These are phyloP conservation scores for Marcusenius ussheri DNA, from an alignment of 2,113 vertebrate species.

Conservation along the genomic window DNA sequence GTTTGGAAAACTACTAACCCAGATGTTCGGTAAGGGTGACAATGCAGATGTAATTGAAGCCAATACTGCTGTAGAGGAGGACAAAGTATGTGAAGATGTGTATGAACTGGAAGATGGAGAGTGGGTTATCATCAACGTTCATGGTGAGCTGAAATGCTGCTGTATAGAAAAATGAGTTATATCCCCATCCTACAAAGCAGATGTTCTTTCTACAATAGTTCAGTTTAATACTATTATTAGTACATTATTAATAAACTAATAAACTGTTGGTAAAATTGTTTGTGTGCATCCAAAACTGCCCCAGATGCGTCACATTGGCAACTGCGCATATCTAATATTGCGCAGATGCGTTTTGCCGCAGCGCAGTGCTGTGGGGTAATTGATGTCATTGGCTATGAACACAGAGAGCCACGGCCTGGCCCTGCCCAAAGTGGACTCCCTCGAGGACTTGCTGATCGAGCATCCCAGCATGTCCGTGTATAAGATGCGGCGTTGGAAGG, in stretches of 20 bases:
- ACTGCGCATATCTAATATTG: not conserved
- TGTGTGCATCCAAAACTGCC: not conserved
- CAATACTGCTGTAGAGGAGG: constrained; percentile 10
- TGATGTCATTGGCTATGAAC: not conserved
- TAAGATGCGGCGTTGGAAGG: constrained; percentile 39
- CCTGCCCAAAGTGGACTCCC: constrained; percentile 33
- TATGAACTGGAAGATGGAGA: constrained; percentile 59
- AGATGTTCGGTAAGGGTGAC: constrained; percentile 43
- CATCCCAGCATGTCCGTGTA: constrained; percentile 67
- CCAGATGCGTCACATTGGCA: not conserved
- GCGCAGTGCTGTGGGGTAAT: not conserved
- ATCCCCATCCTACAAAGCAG: not conserved
- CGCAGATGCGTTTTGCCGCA: not conserved
- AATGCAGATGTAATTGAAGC: constrained; percentile 18
- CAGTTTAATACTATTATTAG: not conserved
- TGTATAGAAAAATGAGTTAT: not conserved
- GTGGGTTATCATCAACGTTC: constrained; percentile 58
- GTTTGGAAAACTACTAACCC: constrained; percentile 55
- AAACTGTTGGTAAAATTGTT: not conserved
- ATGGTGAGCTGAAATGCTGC: constrained; percentile 42
- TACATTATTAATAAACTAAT: not conserved
- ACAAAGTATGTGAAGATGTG: constrained; percentile 35
- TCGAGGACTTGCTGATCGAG: constrained; percentile 63
- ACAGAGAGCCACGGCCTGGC: constrained; percentile 38
- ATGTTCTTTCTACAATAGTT: not conserved